Conservation (phyloP, 2,113 vertebrate genomes). For the Nothoprocta perdicaria region DNA sequence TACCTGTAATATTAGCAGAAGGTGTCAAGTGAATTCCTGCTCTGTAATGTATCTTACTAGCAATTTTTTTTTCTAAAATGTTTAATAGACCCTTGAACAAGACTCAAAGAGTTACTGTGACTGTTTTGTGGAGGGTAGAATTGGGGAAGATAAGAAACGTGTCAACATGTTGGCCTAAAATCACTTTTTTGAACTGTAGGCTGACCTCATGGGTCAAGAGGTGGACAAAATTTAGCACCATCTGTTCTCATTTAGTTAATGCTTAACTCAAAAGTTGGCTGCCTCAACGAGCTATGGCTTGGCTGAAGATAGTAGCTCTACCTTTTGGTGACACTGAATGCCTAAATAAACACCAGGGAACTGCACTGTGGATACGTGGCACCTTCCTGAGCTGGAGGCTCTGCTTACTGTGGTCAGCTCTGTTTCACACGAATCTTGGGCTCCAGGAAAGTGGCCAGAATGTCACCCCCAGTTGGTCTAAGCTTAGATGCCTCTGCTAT, state of each 20-base stretch:
- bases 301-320: not conserved
- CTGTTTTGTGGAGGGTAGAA: not conserved
- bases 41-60: not conserved
- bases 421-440: not conserved
- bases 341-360: not conserved
- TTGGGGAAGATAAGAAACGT: not conserved
- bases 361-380: not conserved
- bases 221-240: conserved; percentile 1
- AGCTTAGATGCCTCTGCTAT: not conserved
- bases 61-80: not conserved
- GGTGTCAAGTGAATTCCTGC: not conserved
- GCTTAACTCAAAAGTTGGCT: not conserved
- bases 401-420: not conserved
- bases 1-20: not conserved
- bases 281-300: not conserved
- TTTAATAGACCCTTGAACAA: not conserved
- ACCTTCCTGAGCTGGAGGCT: not conserved
- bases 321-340: rapidly evolving
- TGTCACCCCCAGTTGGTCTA: not conserved
- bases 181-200: not conserved
- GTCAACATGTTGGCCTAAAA: not conserved
- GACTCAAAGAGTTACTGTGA: not conserved
- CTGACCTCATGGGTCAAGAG: not conserved
- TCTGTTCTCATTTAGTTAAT: conserved; percentile 12
- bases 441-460: not conserved